These are phyloP conservation scores for Geococcyx californianus DNA, from an alignment of 2,113 vertebrate genomes.

Conservation along the genomic window DNA sequence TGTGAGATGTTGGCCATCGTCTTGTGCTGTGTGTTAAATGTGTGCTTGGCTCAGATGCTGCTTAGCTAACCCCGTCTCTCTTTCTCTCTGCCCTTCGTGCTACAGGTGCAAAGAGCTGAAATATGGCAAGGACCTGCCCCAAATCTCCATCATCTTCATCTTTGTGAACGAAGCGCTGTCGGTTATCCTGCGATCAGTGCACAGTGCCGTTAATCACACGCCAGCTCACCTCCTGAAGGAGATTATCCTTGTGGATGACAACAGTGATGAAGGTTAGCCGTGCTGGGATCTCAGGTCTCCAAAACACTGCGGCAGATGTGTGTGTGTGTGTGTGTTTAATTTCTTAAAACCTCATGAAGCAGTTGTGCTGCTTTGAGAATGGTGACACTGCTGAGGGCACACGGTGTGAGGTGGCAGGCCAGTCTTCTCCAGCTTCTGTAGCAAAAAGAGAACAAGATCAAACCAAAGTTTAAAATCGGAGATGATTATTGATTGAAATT, in stretches of 20 bases:
- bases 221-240: conserved; percentile 94
- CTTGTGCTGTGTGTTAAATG: fast-evolving
- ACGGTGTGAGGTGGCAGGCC: fast-evolving
- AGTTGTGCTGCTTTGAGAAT: fast-evolving
- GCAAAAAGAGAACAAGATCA: neutral
- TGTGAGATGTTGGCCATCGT: fast-evolving
- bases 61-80: neutral
- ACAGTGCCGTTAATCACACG: conserved; percentile 94
- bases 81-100: neutral
- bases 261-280: conserved; percentile 90
- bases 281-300: neutral
- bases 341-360: neutral
- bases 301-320: fast-evolving
- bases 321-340: neutral
- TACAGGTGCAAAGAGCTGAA: conserved; percentile 89
- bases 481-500: neutral
- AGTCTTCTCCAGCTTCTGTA: neutral
- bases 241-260: conserved; percentile 96
- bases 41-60: too few relatives aligned
- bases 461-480: neutral
- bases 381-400: too few relatives aligned
- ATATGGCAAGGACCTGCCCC: conserved; percentile 89
- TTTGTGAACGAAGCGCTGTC: conserved; percentile 97
- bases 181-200: conserved; percentile 93
- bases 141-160: conserved; percentile 97